phyloP scores from a whole-genome alignment of 2,888 invertebrate species.

The Bursaphelenchus okinawaensis region DNA sequence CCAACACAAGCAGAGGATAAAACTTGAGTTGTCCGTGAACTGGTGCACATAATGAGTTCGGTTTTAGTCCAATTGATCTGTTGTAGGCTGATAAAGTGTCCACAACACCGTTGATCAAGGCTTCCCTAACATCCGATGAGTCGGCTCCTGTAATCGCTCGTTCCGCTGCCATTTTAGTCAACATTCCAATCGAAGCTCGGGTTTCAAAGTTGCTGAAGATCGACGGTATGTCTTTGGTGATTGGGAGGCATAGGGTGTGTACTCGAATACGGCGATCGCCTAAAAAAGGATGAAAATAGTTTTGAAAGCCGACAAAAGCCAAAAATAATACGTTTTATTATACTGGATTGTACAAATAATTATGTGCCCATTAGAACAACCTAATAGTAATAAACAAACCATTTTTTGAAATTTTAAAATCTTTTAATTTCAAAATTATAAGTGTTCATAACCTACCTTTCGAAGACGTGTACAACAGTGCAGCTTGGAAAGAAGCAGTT shows the following conservation, averaged over 20 bases:
- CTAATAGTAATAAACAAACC: background rate
- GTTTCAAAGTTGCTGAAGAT: conserved; percentile 83
- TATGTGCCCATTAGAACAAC: background rate
- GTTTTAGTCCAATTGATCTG: conserved; percentile 36
- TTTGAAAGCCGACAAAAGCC: background rate
- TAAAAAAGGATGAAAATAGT: conserved; percentile 4
- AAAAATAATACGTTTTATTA: background rate
- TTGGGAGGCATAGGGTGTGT: conserved; percentile 89
- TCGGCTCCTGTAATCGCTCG: conserved; percentile 70
- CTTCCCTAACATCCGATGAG: conserved; percentile 87
- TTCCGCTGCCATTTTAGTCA: conserved; percentile 96
- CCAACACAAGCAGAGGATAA: conserved; percentile 80
- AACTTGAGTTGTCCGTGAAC: conserved; percentile 65
- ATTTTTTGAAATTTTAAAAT: too few species aligned
- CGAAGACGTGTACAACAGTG: conserved; percentile 88
- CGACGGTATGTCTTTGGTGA: conserved; percentile 76
- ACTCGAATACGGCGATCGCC: conserved; percentile 93
- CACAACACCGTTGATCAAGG: conserved; percentile 85
- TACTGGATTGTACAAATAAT: background rate
- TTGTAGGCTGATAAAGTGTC: conserved; percentile 70
- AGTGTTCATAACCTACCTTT: conserved; percentile 66
- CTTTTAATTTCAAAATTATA: background rate
- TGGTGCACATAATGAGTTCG: conserved; percentile 25
- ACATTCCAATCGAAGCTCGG: conserved; percentile 81
- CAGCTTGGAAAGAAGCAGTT: conserved; percentile 92